Base-by-base conservation (phyloP, 2,113 vertebrate species). In the Oriolus oriolus region DNA sequence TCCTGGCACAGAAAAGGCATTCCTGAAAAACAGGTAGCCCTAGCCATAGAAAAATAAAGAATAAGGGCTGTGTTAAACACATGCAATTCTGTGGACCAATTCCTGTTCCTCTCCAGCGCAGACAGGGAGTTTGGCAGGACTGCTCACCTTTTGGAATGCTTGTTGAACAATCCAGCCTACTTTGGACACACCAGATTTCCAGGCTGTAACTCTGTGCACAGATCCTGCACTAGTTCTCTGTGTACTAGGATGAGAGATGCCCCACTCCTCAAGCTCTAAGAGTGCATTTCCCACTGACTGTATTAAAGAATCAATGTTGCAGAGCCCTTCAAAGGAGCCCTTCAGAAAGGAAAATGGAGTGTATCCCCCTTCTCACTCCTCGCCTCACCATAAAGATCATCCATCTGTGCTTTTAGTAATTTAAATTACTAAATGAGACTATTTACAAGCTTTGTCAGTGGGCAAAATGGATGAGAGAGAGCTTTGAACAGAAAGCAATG, bases 1-100 rank as follows among this genome's bases (percentile, higher is more conserved):
- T 88, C 5, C 68, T 74, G 49, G 37, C 76, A 94, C 31, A 81
- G 50, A 94, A 73, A 90, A 80, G n/a, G 24, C 17, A 56, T 74
- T 92, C 26, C 75, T 89, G 54, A 90, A 86, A 90, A 84, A 9
- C 23, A 57, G 53, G 20, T 69, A 76, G 24, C 19, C 24, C 27
- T 33, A 83, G n/a, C 8, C 28, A 35, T 13, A 77, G 24, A 23
- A 80, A 68, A 90, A 73, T 9, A 76, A 76, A 16, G 5, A 66
- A 22, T 64, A 71, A 33, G 37, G 12, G 24, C 11, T 59, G 11
- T 23, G 77, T 77, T 24, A 84, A 86, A 61, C 16, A 61, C 17
- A 27, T 2, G 4, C n/a, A 69, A 44, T 27, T 63, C 35, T 35
- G 27, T 47, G 27, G 53, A n/a, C 24, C 2, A 7, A 92, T 49